These are phyloP conservation scores for Eurypyga helias DNA, from an alignment of 2,113 vertebrate species.

Conservation along the genomic window DNA sequence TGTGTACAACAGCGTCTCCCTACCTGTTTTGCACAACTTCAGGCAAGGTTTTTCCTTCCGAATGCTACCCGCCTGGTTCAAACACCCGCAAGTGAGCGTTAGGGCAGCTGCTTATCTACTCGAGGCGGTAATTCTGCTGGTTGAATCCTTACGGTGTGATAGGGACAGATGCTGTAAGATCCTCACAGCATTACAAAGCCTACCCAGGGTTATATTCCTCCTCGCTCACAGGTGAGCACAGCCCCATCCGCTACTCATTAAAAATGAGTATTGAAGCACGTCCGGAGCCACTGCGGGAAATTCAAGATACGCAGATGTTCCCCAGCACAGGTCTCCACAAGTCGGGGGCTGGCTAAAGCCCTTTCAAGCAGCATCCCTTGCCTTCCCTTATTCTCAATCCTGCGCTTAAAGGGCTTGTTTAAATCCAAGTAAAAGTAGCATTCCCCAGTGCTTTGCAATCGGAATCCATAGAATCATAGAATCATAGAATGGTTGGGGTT, in stretches of 20 bases:
- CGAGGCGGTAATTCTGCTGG: neutral
- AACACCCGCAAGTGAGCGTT: neutral
- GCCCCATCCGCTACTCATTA: neutral
- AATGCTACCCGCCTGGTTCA: neutral
- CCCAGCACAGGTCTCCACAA: neutral
- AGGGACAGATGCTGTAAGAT: neutral
- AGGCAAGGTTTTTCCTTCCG: neutral
- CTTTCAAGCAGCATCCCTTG: neutral
- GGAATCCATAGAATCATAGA: too few relatives aligned
- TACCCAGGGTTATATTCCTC: neutral
- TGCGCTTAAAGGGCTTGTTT: neutral
- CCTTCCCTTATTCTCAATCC: neutral
- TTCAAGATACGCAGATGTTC: neutral
- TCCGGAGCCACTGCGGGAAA: neutral
- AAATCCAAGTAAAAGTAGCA: neutral
- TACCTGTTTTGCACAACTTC: neutral
- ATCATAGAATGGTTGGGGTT: too few relatives aligned
- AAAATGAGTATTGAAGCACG: neutral
- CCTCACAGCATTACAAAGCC: neutral
- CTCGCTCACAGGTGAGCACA: neutral
- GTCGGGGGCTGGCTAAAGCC: neutral
- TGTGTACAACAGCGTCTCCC: neutral
- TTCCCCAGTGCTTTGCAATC: neutral
- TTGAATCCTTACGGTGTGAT: neutral
- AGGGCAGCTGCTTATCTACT: neutral